phyloP scores from a whole-genome alignment of 2,797 vertebrate genomes.

The Amblyraja radiata region DNA sequence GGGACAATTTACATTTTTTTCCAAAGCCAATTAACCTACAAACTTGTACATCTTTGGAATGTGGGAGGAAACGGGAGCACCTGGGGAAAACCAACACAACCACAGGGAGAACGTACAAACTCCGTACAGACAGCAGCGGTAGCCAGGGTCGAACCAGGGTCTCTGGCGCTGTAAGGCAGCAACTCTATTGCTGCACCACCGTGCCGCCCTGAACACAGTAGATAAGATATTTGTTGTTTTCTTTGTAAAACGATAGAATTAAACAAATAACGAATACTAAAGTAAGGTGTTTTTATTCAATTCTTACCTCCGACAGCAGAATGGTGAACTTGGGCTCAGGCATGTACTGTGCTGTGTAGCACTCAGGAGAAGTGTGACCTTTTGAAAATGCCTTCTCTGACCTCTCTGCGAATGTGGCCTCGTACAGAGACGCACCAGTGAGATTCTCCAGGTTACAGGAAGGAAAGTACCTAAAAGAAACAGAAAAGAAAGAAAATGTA shows the following conservation, averaged over 20 bases:
- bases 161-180: no score
- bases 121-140: no score
- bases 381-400: conserved; percentile 39
- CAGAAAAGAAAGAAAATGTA: background rate
- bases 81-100: no score
- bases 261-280: background rate
- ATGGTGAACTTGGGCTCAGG: conserved; percentile 58
- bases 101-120: no score
- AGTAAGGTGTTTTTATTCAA: no score
- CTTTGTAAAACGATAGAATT: background rate
- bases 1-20: no score
- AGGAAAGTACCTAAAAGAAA: conserved; percentile 23
- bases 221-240: background rate
- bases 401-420: conserved; percentile 44
- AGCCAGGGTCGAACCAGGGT: no score
- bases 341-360: conserved; percentile 53
- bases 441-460: conserved; percentile 18
- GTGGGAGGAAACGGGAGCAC: no score
- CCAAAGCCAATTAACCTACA: no score
- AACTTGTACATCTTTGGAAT: no score
- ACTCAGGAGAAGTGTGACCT: conserved; percentile 45
- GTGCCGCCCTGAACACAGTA: background rate
- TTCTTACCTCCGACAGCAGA: conserved; percentile 59
- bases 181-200: no score
- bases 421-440: conserved; percentile 52